Evolutionary conservation across 2,797 vertebrate genomes (phyloP), one percentile per base, ranked within the genome.

Genomic region (Lemur catta): DNA sequence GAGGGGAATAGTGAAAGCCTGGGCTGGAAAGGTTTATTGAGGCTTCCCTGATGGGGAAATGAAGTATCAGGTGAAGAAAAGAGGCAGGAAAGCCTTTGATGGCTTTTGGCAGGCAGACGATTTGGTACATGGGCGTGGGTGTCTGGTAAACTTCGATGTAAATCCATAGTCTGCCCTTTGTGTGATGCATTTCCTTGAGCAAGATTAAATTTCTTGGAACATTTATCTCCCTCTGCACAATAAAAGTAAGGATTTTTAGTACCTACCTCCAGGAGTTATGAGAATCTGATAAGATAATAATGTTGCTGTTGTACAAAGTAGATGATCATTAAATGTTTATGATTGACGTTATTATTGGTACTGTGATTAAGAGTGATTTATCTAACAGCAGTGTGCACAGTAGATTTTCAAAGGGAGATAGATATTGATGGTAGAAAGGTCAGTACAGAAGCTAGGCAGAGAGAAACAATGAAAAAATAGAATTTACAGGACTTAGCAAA

Each of bases 231-330:
- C 18, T 89, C 4, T 28, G 14, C 22, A 71, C 26, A 85, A 48
- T 85, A 82, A 92, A 89, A 79, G 50, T 9, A 9, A 84, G 15
- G 20, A 74, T n/a, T 75, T 90, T 67, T 92, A 76, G 24, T 63
- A 65, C 46, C 28, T 85, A 35, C 41, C 13, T 79, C 46, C 30
- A 57, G 17, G 14, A 96, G 26, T 94, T 88, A 88, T 41, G 46
- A 89, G 63, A 85, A 67, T 92, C 28, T 71, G 71, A 84, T 80
- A 85, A 94, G 28, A 76, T 28, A 87, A 76, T 90, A 65, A 59
- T 61, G n/a, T 43, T 87, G 6, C 35, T 93, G n/a, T 79, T 78
- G 61, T 57, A 74, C 26, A 74, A 81, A 63, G 41, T 30, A 71
- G 38, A 38, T 63, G 59, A 81, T 71, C 57, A 35, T 75, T 89